phyloP scores from a whole-genome alignment of 2,113 vertebrate genomes.

The Plecturocebus donacophilus region DNA sequence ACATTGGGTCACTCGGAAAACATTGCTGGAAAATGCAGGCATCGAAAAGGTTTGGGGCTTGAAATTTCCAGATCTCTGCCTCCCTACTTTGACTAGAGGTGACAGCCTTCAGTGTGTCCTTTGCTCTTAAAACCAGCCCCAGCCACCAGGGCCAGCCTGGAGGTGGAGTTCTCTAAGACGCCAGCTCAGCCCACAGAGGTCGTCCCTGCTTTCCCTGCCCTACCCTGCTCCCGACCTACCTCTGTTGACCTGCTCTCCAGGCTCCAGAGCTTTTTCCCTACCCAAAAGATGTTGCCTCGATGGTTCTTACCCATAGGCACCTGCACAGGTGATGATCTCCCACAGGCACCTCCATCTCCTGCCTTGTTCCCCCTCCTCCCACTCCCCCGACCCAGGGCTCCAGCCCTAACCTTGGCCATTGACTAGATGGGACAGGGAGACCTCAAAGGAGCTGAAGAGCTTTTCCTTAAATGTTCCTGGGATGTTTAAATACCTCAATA shows the following conservation, averaged over 20 bases:
- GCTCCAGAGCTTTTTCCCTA: not conserved
- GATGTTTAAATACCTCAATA: not conserved
- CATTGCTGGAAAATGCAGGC: not conserved
- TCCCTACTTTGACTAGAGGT: not conserved
- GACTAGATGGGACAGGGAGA: not conserved
- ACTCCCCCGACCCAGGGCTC: not conserved
- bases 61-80: not conserved
- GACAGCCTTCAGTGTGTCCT: not conserved
- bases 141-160: not conserved
- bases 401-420: not conserved
- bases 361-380: accelerated
- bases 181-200: not conserved
- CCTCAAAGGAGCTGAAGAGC: not conserved
- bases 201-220: not conserved
- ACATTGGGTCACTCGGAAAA: not conserved
- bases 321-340: not conserved
- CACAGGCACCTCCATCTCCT: not conserved
- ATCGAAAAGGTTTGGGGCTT: too few species aligned
- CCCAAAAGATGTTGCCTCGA: not conserved
- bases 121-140: not conserved
- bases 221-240: not conserved
- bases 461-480: not conserved
- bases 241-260: not conserved
- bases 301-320: not conserved
- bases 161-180: not conserved